These are phyloP conservation scores for Parasteatoda tepidariorum DNA, from an alignment of 1,140 invertebrate species.

Conservation along the genomic window DNA sequence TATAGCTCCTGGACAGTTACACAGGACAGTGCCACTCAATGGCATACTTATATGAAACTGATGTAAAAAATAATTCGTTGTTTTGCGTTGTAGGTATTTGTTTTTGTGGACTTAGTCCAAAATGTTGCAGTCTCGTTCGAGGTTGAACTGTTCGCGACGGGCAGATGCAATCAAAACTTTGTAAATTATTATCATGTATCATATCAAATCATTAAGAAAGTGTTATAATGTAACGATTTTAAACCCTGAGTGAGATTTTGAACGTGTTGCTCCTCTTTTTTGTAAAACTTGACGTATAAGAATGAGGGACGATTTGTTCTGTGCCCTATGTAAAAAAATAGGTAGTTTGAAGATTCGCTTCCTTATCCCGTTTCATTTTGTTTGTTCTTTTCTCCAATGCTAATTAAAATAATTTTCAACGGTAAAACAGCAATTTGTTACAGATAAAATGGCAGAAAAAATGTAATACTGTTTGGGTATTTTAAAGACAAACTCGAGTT, in stretches of 20 bases:
- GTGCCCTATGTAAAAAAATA: too few species aligned
- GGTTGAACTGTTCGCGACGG: slow-evolving; percentile 23
- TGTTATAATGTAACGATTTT: neutral
- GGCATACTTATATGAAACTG: slow-evolving; percentile 25
- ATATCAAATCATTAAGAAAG: neutral
- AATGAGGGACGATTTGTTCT: too few species aligned
- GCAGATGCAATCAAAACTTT: slow-evolving; percentile 43
- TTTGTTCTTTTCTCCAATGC: too few species aligned
- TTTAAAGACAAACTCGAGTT: too few species aligned
- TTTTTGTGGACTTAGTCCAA: neutral
- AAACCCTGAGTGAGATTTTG: neutral
- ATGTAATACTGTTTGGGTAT: too few species aligned
- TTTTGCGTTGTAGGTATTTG: slow-evolving; percentile 16
- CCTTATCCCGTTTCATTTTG: too few species aligned
- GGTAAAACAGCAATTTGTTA: too few species aligned
- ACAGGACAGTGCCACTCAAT: slow-evolving; percentile 57
- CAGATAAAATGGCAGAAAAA: too few species aligned
- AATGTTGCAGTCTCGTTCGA: slow-evolving; percentile 28
- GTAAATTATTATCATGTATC: slow-evolving; percentile 22
- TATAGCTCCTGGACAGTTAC: slow-evolving; percentile 42
- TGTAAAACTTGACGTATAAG: too few species aligned
- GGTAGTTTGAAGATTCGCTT: too few species aligned
- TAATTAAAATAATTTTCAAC: too few species aligned
- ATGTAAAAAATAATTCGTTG: neutral
- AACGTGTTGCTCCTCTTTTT: too few species aligned